Conservation (phyloP, 1,140 invertebrate species). For the Eulimnadia texana region DNA sequence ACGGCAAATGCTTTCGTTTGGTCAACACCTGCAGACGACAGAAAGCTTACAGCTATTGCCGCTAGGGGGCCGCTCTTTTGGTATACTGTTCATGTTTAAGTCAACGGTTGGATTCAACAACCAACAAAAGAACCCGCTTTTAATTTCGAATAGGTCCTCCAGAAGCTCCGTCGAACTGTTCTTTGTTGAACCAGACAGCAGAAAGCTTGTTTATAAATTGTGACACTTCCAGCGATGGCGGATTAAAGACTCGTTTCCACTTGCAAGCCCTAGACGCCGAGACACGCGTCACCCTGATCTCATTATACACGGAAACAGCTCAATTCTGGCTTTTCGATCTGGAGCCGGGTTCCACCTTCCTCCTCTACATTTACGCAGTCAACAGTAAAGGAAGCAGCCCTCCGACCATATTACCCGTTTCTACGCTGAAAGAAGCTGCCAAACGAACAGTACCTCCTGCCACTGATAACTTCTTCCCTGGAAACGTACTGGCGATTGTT, state of each 20-base stretch:
- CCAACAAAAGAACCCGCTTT: too few species aligned
- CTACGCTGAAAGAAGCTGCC: constrained; percentile 60
- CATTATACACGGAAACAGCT: constrained; percentile 22
- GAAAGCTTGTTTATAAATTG: constrained; percentile 23
- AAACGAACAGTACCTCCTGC: constrained; percentile 41
- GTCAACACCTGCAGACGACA: too few species aligned
- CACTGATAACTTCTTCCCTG: constrained; percentile 2
- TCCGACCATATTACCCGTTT: constrained; percentile 49
- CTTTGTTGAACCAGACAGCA: constrained; percentile 25
- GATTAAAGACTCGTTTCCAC: constrained; percentile 23
- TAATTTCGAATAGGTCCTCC: constrained; percentile 24
- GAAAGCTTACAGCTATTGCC: too few species aligned
- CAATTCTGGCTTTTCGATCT: constrained; percentile 51
- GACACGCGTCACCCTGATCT: constrained; percentile 12
- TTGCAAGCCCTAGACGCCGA: constrained; percentile 23
- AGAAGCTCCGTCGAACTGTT: constrained; percentile 25
- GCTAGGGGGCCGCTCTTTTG: too few species aligned
- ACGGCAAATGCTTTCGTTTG: too few species aligned
- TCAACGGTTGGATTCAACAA: too few species aligned
- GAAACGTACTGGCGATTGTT: constrained; percentile 4
- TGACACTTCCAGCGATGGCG: constrained; percentile 25
- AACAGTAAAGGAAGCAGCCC: constrained; percentile 62
- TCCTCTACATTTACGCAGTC: constrained; percentile 56
- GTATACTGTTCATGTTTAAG: too few species aligned
- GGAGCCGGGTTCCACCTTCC: constrained; percentile 54